phyloP scores from a whole-genome alignment of 2,113 vertebrate species.

The Larimichthys crocea region DNA sequence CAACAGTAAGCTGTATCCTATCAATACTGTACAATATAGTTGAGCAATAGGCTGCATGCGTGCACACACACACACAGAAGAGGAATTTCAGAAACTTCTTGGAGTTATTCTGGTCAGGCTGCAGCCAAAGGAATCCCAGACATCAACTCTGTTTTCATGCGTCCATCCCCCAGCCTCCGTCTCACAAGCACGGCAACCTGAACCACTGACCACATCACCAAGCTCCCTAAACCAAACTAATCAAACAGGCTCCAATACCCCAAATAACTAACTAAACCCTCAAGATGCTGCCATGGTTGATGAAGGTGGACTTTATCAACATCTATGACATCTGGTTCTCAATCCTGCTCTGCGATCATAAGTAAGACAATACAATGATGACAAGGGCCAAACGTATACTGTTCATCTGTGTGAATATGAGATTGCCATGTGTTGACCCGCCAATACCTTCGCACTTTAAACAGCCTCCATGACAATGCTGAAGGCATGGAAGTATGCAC shows the following conservation, averaged over 20 bases:
- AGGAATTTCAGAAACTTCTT: conserved; percentile 45
- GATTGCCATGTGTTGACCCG: neutral
- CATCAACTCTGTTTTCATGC: conserved; percentile 30
- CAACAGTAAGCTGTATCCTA: neutral
- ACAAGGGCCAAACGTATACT: too few relatives aligned
- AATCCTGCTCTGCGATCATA: neutral
- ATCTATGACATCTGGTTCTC: neutral
- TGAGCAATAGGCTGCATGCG: neutral
- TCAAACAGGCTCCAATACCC: neutral
- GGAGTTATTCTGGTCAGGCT: conserved; percentile 52
- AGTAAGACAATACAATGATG: neutral
- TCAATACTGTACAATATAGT: too few relatives aligned
- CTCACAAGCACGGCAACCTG: neutral
- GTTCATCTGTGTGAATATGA: neutral
- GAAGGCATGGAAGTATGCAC: neutral
- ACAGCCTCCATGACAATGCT: neutral
- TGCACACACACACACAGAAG: conserved; percentile 1
- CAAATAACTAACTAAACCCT: neutral
- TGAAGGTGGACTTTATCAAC: neutral
- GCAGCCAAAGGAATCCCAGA: conserved; percentile 49
- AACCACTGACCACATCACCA: conserved; percentile 23
- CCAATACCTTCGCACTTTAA: conserved; percentile 10
- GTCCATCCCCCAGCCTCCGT: conserved; percentile 16
- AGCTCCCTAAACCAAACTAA: neutral
- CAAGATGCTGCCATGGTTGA: neutral